Evolutionary conservation across 2,888 invertebrate species (phyloP), one percentile per base, ranked within the genome.

Genomic region (Morpho deidamia): DNA sequence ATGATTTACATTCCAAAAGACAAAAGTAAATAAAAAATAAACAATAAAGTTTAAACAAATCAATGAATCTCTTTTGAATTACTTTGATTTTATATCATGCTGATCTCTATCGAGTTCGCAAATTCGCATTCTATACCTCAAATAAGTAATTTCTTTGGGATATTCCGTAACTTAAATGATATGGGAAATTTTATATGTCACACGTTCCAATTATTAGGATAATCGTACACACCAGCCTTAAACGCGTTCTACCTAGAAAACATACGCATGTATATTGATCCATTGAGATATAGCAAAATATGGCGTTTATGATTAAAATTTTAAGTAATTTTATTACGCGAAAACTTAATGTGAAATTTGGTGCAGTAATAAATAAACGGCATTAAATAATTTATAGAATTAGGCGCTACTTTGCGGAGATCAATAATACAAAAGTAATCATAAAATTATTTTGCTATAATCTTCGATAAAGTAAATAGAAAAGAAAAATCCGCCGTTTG

Each of bases 131-230:
- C 8, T 9, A 12, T 40, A 40, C 2, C n/a, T 7, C 7, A n/a
- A n/a, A n/a, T 11, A 5, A 12, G 9, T 23, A n/a, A 35, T 35
- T 8, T 33, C 50, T 40, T 33, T 32, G 41, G 44, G 9, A n/a
- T 38, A 14, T n/a, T 39, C 43, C 14, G n/a, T n/a, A n/a, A n/a
- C n/a, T 11, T 40, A 51, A 45, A 8, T 43, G 45, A 44, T 32
- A 11, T 41, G 34, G 44, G 44, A 53, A 58, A 11, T 55, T 55
- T 55, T 52, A 53, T 54, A 50, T 53, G 44, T 53, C 44, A 55
- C 50, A 50, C 51, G 45, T 53, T 41, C 11, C 45, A 32, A 32
- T 40, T 52, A 55, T 47, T 37, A 47, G 44, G 40, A 57, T 57
- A 57, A 59, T 59, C 53, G 44, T 40, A 49, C 44, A 52, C 46